A percentile compares a stretch with the other conserved stretches of the same genome.
Conservation (phyloP, 2,797 vertebrate species). For the Sebastes paucispinis region DNA sequence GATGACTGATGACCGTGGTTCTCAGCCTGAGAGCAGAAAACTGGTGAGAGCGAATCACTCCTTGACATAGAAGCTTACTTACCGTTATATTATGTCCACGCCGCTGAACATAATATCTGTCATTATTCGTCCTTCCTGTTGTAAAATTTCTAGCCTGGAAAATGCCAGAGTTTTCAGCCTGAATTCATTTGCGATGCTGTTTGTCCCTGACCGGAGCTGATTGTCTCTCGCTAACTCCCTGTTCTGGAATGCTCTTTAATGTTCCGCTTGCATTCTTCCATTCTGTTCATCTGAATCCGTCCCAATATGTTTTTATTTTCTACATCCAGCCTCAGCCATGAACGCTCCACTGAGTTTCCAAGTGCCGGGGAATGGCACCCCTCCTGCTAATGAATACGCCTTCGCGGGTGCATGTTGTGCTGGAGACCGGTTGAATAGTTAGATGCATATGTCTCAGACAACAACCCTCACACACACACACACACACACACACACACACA, state of each 20-base stretch:
- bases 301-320: constrained; percentile 66
- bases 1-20: constrained; percentile 12
- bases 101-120: constrained; percentile 50
- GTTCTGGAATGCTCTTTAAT: constrained; percentile 56
- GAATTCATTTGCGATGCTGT: constrained; percentile 44
- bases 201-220: constrained; percentile 44
- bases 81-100: constrained; percentile 43
- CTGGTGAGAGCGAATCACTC: constrained; percentile 15
- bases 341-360: constrained; percentile 54
- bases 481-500: constrained; percentile 15
- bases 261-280: constrained; percentile 61
- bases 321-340: constrained; percentile 32
- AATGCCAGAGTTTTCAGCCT: constrained; percentile 34
- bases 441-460: constrained; percentile 50
- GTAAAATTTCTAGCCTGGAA: constrained; percentile 56
- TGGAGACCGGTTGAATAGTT: constrained; percentile 38
- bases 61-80: constrained; percentile 39
- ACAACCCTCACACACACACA: constrained; percentile 10
- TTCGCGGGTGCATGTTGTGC: constrained; percentile 35
- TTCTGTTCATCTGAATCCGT: constrained; percentile 36
- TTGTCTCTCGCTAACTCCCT: constrained; percentile 43
- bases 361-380: constrained; percentile 50
- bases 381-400: constrained; percentile 56
- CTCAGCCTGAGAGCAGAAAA: not conserved
- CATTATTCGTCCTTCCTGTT: constrained; percentile 48